Evolutionary conservation across 2,888 invertebrate species (phyloP).

Genomic region (Imbricaverruca yamaguchii): DNA sequence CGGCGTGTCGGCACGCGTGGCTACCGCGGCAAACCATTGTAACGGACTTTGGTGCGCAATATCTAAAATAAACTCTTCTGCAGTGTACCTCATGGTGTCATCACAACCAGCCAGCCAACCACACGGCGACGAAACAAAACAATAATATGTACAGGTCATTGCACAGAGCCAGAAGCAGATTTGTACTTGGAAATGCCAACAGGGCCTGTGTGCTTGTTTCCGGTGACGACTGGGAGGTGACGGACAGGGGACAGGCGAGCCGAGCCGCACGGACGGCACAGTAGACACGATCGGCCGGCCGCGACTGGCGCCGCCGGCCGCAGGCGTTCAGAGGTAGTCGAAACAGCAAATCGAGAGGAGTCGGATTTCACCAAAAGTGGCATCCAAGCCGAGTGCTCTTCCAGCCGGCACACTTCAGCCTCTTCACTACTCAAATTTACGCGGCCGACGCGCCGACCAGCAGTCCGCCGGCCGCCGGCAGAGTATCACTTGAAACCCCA

Average conservation of each 20-base stretch:
- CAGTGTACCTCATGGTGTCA: constrained; percentile 16
- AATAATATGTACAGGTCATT: constrained; percentile 12
- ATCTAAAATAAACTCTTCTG: constrained; percentile 16
- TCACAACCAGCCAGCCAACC: neutral
- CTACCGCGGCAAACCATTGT: neutral
- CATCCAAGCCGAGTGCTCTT: neutral
- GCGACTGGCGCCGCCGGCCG: neutral
- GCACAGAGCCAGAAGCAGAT: constrained; percentile 18
- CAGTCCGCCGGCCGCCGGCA: neutral
- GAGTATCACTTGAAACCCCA: neutral
- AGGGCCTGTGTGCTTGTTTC: constrained; percentile 7
- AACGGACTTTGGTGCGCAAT: constrained; percentile 17
- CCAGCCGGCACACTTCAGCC: neutral
- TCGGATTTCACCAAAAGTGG: neutral
- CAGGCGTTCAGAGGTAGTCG: neutral
- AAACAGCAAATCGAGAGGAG: neutral
- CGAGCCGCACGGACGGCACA: neutral
- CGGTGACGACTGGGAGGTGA: neutral
- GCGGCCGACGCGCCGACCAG: neutral
- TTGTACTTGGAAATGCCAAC: constrained; percentile 20
- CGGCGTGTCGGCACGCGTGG: neutral
- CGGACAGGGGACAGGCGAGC: neutral
- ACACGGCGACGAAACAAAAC: constrained; percentile 9
- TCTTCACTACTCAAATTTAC: neutral
- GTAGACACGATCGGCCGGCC: neutral